These are phyloP conservation scores for Ambastaia sidthimunki DNA, from an alignment of 2,797 vertebrate genomes.

Conservation along the genomic window DNA sequence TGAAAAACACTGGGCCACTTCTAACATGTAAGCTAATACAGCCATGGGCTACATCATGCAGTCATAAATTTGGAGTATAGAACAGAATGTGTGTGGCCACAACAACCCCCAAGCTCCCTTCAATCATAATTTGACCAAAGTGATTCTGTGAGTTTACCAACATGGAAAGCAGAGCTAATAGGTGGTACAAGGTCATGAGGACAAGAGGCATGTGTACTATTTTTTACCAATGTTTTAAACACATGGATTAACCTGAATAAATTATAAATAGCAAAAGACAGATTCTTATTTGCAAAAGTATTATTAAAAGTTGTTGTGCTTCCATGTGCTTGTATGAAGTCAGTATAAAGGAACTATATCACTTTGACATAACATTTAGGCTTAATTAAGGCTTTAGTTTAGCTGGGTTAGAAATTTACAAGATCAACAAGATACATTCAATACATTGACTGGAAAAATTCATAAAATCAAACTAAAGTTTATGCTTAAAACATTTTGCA, in stretches of 20 bases:
- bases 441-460: no score
- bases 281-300: neutral
- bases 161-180: neutral
- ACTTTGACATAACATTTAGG: no score
- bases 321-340: neutral
- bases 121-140: slow-evolving; percentile 1
- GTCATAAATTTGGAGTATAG: neutral
- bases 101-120: slow-evolving; percentile 8
- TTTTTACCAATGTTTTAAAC: neutral
- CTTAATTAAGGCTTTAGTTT: no score
- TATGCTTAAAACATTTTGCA: no score
- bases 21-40: neutral
- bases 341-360: neutral
- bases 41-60: neutral
- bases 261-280: neutral
- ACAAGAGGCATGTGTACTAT: neutral
- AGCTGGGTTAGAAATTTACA: no score
- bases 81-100: neutral
- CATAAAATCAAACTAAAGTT: no score
- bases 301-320: neutral
- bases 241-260: neutral
- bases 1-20: neutral
- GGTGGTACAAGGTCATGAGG: neutral
- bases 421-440: no score
- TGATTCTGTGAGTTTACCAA: neutral